phyloP scores from a whole-genome alignment of 2,888 invertebrate genomes.

The Ormyrus labotus region DNA sequence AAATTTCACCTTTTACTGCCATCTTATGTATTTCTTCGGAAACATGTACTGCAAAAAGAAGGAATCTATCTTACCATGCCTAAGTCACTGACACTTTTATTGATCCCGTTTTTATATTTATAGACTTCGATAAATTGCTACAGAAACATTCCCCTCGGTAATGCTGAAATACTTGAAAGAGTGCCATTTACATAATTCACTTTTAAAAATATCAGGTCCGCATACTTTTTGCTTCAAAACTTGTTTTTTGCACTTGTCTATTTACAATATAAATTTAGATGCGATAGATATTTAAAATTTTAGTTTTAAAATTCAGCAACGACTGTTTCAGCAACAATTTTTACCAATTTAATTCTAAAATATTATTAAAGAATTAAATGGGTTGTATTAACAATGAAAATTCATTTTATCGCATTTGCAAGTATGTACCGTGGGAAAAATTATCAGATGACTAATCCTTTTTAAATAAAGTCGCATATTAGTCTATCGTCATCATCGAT shows the following conservation, averaged over 20 bases:
- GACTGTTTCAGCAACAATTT: too few relatives aligned
- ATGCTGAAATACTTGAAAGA: conserved; percentile 51
- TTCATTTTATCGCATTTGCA: too few relatives aligned
- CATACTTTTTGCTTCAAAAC: conserved; percentile 23
- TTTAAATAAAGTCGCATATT: too few relatives aligned
- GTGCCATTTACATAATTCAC: conserved; percentile 54
- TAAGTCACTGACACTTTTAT: conserved; percentile 26
- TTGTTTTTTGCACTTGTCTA: conserved; percentile 15
- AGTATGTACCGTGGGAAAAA: too few relatives aligned
- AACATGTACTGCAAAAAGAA: neutral
- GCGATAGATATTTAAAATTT: neutral
- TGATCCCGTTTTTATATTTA: conserved; percentile 49
- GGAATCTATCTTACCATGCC: conserved; percentile 41
- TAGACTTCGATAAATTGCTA: conserved; percentile 51
- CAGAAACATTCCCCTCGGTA: conserved; percentile 33
- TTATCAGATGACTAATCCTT: too few relatives aligned
- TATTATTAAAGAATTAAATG: too few relatives aligned
- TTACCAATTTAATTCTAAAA: too few relatives aligned
- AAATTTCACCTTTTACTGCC: neutral
- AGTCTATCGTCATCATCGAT: too few relatives aligned
- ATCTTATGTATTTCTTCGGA: conserved; percentile 20
- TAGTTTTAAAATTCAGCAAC: too few relatives aligned
- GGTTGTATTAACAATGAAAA: too few relatives aligned
- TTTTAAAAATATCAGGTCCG: conserved; percentile 47
- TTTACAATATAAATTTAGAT: neutral